Percentiles rank a stretch among this genome's conserved stretches.
Evolutionary conservation across 2,797 vertebrate species (phyloP).

Genomic region (Bradypus variegatus): DNA sequence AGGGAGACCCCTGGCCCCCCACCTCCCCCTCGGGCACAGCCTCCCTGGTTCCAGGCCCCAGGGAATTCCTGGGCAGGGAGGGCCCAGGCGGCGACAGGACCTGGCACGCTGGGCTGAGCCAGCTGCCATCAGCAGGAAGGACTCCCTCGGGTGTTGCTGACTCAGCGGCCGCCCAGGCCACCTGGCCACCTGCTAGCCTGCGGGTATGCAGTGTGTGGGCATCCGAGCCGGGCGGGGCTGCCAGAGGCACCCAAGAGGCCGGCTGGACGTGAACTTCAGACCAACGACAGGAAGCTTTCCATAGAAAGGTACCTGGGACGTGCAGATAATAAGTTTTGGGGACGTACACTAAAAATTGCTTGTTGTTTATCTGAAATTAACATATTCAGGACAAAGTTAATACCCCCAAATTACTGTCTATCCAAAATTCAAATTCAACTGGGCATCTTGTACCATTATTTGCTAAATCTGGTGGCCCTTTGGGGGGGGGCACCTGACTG

Average conservation of each 20-base stretch:
- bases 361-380: background rate
- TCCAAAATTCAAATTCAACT: background rate
- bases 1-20: background rate
- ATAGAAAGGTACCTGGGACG: background rate
- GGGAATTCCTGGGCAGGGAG: background rate
- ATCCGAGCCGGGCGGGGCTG: no score
- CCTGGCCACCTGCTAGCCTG: background rate
- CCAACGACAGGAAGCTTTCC: no score
- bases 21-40: rapidly evolving
- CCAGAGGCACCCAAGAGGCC: no score
- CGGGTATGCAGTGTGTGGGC: background rate
- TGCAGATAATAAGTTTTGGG: rapidly evolving
- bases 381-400: background rate
- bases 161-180: background rate
- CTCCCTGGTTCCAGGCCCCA: background rate
- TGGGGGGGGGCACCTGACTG: background rate
- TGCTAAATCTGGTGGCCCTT: background rate
- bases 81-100: background rate
- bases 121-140: background rate
- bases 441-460: background rate
- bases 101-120: rapidly evolving
- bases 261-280: no score
- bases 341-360: no score
- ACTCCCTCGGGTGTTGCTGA: background rate
- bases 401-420: rapidly evolving